phyloP scores from a whole-genome alignment of 2,113 vertebrate species.

The Sminthopsis crassicaudata region DNA sequence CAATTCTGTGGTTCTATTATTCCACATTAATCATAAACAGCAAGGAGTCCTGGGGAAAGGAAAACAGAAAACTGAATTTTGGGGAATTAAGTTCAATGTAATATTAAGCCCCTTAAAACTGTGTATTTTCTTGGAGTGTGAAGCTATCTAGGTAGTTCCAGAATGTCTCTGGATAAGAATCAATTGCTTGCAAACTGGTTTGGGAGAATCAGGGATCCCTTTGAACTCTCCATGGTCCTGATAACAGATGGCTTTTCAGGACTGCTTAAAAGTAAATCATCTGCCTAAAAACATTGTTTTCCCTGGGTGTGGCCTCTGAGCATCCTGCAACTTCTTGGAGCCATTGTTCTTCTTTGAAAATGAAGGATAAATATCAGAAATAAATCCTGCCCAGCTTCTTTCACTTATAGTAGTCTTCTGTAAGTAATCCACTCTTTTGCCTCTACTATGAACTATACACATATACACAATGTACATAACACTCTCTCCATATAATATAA shows the following conservation, averaged over 20 bases:
- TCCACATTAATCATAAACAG: background rate
- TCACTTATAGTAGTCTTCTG: background rate
- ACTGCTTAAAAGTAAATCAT: background rate
- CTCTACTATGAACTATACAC: background rate
- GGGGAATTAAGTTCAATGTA: background rate
- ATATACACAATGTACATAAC: background rate
- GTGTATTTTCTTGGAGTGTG: background rate
- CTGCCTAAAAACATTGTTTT: background rate
- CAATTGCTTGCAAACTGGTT: background rate
- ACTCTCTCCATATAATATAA: background rate
- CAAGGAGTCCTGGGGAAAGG: background rate
- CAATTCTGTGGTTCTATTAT: background rate
- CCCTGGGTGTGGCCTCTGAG: no score
- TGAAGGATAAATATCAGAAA: background rate
- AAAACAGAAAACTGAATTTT: background rate
- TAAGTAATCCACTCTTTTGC: background rate
- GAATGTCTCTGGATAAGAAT: background rate
- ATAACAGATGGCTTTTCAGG: background rate
- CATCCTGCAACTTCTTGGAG: no score
- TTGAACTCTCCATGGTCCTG: background rate
- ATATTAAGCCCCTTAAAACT: background rate
- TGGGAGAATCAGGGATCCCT: background rate
- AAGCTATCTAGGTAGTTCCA: background rate
- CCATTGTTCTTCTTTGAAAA: background rate
- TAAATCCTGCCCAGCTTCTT: background rate